phyloP scores from a whole-genome alignment of 2,888 invertebrate genomes.

The Ephialtes manifestator region DNA sequence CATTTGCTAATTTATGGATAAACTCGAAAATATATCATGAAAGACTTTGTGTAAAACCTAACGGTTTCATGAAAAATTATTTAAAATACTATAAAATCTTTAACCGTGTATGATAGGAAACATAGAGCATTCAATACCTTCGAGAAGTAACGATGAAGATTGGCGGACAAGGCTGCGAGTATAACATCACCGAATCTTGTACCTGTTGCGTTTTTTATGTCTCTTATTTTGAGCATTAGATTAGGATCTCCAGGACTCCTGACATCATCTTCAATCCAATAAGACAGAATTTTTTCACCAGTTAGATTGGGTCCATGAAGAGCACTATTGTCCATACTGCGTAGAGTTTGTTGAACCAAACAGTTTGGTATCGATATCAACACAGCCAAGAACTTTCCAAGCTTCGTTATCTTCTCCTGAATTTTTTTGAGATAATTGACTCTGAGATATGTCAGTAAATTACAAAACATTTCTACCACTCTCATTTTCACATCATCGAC shows the following conservation, averaged over 20 bases:
- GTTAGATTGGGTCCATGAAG: conserved; percentile 86
- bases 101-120: not conserved
- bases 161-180: conserved; percentile 86
- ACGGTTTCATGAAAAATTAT: too few species aligned
- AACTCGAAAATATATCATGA: too few species aligned
- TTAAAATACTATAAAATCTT: too few species aligned
- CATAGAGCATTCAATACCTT: conserved; percentile 78
- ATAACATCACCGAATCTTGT: conserved; percentile 86
- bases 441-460: conserved; percentile 33
- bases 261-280: conserved; percentile 76
- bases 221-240: conserved; percentile 80
- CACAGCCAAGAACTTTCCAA: conserved; percentile 43
- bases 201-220: conserved; percentile 77
- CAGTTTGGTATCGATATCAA: conserved; percentile 74
- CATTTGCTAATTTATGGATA: too few species aligned
- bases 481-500: conserved; percentile 43
- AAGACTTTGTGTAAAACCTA: too few species aligned
- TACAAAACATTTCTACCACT: not conserved
- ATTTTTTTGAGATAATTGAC: conserved; percentile 20
- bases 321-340: conserved; percentile 83
- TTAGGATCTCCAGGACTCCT: conserved; percentile 80
- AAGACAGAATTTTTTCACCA: conserved; percentile 84
- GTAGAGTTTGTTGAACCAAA: conserved; percentile 78
- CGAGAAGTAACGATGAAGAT: conserved; percentile 85
- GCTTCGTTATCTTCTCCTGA: conserved; percentile 20